A percentile compares a stretch with the other conserved stretches of the same genome.
Conservation (phyloP, 2,888 invertebrate species). For the Plemyria rubiginata region DNA sequence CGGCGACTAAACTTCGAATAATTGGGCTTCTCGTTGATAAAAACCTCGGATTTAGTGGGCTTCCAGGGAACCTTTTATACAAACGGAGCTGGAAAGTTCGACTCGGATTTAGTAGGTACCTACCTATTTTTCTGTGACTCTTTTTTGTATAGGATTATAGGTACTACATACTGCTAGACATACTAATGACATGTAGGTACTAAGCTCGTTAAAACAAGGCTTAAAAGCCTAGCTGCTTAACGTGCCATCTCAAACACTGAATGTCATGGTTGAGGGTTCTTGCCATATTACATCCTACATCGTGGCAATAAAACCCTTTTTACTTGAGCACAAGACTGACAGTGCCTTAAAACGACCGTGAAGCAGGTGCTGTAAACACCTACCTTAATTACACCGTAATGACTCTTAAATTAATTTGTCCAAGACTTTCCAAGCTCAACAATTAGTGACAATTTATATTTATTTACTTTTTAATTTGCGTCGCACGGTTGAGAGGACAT, state of each 20-base stretch:
- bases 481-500: conserved; percentile 4
- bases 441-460: conserved; percentile 26
- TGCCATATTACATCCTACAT: neutral
- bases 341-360: neutral
- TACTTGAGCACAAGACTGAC: neutral
- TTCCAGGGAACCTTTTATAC: neutral
- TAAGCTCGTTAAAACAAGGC: neutral
- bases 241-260: neutral
- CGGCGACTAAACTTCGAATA: conserved; percentile 11
- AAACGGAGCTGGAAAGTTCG: neutral
- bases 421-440: conserved; percentile 46
- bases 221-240: neutral
- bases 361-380: conserved; percentile 23
- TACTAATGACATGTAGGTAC: neutral
- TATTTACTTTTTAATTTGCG: conserved; percentile 16
- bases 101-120: no score
- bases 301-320: conserved; percentile 6
- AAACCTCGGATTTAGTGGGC: neutral
- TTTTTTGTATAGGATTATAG: neutral
- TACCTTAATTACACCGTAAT: conserved; percentile 52
- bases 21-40: neutral
- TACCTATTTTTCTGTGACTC: no score
- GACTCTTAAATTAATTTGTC: conserved; percentile 58
- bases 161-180: no score
- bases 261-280: neutral